A percentile compares a stretch with the other conserved stretches of the same genome.
phyloP scores from a whole-genome alignment of 2,797 vertebrate species.

The Cuniculus paca region DNA sequence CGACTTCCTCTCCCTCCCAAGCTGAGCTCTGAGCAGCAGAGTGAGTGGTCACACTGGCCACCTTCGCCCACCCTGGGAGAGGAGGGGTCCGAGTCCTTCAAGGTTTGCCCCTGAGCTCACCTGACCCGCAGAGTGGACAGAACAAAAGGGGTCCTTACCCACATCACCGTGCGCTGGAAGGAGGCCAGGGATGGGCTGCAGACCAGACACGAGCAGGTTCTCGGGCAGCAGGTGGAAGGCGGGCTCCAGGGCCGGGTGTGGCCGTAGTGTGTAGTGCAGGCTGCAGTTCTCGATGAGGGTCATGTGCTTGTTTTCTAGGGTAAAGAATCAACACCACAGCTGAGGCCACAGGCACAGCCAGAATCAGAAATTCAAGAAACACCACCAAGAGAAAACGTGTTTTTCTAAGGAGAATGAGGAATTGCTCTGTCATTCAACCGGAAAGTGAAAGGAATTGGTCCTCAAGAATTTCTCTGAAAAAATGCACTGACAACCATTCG shows the following conservation, averaged over 20 bases:
- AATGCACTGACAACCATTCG: background rate
- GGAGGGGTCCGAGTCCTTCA: fast-evolving
- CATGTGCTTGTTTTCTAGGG: slow-evolving; percentile 91
- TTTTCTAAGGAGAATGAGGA: background rate
- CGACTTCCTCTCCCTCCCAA: background rate
- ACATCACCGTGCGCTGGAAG: slow-evolving; percentile 79
- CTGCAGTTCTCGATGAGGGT: slow-evolving; percentile 90
- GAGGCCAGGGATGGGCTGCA: slow-evolving; percentile 92
- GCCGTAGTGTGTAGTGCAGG: slow-evolving; percentile 90
- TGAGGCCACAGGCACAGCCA: background rate
- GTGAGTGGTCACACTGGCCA: fast-evolving
- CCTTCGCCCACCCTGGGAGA: fast-evolving
- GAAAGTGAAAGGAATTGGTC: background rate
- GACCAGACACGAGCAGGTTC: slow-evolving; percentile 92
- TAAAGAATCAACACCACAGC: background rate
- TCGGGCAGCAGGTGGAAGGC: slow-evolving; percentile 93
- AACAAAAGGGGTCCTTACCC: slow-evolving; percentile 83
- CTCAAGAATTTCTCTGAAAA: background rate
- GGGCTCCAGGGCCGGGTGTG: slow-evolving; percentile 88
- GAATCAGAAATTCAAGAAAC: background rate
- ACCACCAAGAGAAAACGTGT: fast-evolving
- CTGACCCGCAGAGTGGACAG: background rate
- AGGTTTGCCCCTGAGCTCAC: background rate
- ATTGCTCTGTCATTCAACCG: background rate
- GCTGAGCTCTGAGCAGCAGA: no score